Conservation (phyloP, 1,140 invertebrate genomes). For the Drosophila aff. region DNA sequence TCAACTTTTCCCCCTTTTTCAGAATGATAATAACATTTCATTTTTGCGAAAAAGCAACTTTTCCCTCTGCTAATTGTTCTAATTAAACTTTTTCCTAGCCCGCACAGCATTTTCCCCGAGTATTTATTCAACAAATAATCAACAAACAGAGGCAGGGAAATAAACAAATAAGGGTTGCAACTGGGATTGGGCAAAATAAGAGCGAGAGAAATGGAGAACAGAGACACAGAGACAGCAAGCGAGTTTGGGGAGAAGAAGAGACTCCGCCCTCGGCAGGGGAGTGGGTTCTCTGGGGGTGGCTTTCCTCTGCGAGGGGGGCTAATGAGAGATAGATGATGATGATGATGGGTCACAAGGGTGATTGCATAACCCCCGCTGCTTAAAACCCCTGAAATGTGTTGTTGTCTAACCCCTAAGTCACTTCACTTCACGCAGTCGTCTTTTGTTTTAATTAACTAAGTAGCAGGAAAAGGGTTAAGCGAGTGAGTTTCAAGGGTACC, state of each 20-base stretch:
- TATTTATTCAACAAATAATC: constrained; percentile 74
- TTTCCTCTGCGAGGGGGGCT: constrained; percentile 27
- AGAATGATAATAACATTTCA: constrained; percentile 58
- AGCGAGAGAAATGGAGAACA: constrained; percentile 30
- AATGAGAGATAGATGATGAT: constrained; percentile 47
- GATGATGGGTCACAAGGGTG: constrained; percentile 38
- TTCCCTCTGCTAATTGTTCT: constrained; percentile 63
- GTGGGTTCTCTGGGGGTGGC: constrained; percentile 11
- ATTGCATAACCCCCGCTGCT: constrained; percentile 34
- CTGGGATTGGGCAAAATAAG: constrained; percentile 56
- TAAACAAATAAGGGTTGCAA: constrained; percentile 54
- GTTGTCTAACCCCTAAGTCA: constrained; percentile 75
- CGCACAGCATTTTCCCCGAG: constrained; percentile 21
- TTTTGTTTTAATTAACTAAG: constrained; percentile 83
- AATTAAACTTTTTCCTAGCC: constrained; percentile 70
- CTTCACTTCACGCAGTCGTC: constrained; percentile 48
- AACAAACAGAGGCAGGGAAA: constrained; percentile 54
- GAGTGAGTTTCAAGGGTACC: background rate
- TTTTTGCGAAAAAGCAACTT: constrained; percentile 38
- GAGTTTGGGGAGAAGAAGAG: constrained; percentile 12
- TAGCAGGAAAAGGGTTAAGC: constrained; percentile 30
- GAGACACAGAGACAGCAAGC: constrained; percentile 23
- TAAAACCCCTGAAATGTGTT: constrained; percentile 2
- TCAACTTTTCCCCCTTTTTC: constrained; percentile 53
- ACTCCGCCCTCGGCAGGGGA: constrained; percentile 59